These are phyloP conservation scores for Trachelus stipa DNA, from an alignment of 2,888 invertebrate species.

Conservation along the genomic window DNA sequence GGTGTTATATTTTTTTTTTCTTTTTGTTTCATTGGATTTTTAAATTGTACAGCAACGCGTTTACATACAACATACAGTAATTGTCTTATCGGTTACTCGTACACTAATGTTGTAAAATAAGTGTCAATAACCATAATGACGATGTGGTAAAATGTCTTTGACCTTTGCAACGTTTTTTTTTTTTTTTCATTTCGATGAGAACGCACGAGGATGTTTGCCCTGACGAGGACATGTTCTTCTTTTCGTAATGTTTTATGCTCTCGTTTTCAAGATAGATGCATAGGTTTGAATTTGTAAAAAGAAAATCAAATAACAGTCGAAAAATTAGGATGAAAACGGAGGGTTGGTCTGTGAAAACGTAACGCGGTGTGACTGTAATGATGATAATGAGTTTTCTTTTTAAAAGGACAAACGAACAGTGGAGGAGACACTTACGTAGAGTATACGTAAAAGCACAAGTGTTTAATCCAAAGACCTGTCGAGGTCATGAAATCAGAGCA, in stretches of 20 bases:
- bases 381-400: no score
- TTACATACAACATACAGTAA: slow-evolving; percentile 49
- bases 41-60: slow-evolving; percentile 48
- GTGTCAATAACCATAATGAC: slow-evolving; percentile 1
- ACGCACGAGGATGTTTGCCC: slow-evolving; percentile 2
- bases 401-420: no score
- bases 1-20: not conserved
- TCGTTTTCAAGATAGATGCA: not conserved
- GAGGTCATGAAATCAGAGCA: no score
- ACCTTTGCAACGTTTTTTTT: not conserved
- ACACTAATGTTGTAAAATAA: slow-evolving; percentile 24
- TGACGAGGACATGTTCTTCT: not conserved
- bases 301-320: not conserved
- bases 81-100: slow-evolving; percentile 39
- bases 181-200: slow-evolving; percentile 11
- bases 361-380: no score
- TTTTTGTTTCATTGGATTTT: slow-evolving; percentile 10
- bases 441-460: no score
- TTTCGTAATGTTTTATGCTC: not conserved
- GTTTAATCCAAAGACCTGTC: no score
- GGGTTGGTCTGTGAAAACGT: no score
- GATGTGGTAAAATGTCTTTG: slow-evolving; percentile 5
- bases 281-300: not conserved
- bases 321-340: no score
- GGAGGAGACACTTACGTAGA: no score